Conservation (phyloP, 2,797 vertebrate species). For the Rhynchonycteris naso region DNA sequence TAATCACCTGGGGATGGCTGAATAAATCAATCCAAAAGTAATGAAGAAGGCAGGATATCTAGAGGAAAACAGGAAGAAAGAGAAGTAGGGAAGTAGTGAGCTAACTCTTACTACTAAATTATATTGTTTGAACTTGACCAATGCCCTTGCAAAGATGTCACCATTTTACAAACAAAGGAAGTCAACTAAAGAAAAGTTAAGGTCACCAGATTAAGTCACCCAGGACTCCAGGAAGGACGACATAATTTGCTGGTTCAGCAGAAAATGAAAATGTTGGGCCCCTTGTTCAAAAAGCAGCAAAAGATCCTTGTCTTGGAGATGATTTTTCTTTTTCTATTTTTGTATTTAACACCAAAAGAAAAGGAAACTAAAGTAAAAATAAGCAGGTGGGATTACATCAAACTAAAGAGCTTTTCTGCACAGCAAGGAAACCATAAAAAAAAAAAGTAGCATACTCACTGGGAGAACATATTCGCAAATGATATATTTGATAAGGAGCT, state of each 20-base stretch:
- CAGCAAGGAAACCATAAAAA: not conserved
- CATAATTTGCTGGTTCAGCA: not conserved
- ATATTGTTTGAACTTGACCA: not conserved
- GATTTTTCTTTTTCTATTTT: not conserved
- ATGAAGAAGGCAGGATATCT: not conserved
- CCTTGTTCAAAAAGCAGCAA: not conserved
- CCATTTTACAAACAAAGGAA: not conserved
- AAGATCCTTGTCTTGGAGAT: not conserved
- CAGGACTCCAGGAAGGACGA: not conserved
- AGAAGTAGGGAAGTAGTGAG: not conserved
- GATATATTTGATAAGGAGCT: not conserved
- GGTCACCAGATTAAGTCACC: not conserved
- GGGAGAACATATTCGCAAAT: not conserved
- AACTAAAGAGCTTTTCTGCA: not conserved
- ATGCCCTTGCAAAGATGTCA: not conserved
- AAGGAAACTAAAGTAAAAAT: not conserved
- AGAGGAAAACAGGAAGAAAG: not conserved
- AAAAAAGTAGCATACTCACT: not conserved
- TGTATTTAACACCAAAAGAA: conserved; percentile 24
- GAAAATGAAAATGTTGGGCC: not conserved
- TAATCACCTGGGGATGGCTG: not conserved
- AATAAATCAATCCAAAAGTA: not conserved
- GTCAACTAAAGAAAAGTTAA: not conserved
- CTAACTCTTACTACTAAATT: not conserved
- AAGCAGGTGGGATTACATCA: not conserved